Percentiles rank a stretch among this genome's conserved stretches.
Evolutionary conservation across 2,113 vertebrate species (phyloP).

Genomic region (Microtus richardsoni): DNA sequence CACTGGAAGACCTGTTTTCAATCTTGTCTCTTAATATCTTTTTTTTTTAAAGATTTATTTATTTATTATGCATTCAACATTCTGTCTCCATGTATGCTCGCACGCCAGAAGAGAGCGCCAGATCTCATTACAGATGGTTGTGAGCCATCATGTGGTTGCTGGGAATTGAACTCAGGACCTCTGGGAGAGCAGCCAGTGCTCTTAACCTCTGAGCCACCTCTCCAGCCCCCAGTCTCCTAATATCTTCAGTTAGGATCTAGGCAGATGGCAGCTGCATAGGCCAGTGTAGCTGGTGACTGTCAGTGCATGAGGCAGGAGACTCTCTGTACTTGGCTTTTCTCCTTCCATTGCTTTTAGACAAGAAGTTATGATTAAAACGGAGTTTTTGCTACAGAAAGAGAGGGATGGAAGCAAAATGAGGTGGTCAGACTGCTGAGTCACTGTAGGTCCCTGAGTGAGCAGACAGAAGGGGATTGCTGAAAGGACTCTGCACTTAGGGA

Average conservation of each 20-base stretch:
- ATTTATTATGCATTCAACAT: too few relatives aligned
- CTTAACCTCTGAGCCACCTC: too few relatives aligned
- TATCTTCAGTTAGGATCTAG: slow-evolving; percentile 60
- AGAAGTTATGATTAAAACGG: slow-evolving; percentile 38
- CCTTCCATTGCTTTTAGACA: slow-evolving; percentile 54
- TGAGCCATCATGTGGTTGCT: too few relatives aligned
- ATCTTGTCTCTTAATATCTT: slow-evolving; percentile 48
- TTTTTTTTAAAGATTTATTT: too few relatives aligned
- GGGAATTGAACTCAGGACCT: too few relatives aligned
- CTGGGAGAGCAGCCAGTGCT: too few relatives aligned
- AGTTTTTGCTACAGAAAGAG: slow-evolving; percentile 13
- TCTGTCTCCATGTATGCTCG: too few relatives aligned
- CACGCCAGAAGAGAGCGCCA: too few relatives aligned
- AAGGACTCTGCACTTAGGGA: slow-evolving; percentile 13
- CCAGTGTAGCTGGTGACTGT: slow-evolving; percentile 46
- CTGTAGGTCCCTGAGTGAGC: not conserved
- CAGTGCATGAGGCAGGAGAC: not conserved
- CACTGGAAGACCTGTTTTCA: slow-evolving; percentile 39
- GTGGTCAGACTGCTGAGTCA: slow-evolving; percentile 47
- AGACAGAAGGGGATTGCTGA: not conserved
- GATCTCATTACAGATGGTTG: too few relatives aligned
- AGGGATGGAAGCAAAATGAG: not conserved
- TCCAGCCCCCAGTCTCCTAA: too few relatives aligned
- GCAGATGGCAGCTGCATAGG: slow-evolving; percentile 11
- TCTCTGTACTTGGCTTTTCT: not conserved